A percentile compares a stretch with the other conserved stretches of the same genome.
These are phyloP conservation scores for Sturnus vulgaris DNA, from an alignment of 2,113 vertebrate genomes.

Conservation along the genomic window DNA sequence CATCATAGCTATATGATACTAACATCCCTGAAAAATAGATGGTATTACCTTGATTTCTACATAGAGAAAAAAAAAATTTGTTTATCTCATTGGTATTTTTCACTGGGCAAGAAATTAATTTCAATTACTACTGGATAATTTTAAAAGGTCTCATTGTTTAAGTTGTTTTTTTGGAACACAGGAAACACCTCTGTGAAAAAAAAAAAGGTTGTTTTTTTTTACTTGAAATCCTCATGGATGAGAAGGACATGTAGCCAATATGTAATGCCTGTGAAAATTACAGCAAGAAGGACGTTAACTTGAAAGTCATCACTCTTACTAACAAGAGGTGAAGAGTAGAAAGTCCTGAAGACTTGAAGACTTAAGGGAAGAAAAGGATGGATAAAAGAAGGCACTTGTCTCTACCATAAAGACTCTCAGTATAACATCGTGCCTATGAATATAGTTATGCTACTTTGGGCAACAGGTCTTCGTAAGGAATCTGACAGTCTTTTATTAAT, in stretches of 20 bases:
- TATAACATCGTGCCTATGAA: not conserved
- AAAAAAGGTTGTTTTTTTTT: conserved; percentile 27
- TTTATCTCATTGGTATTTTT: not conserved
- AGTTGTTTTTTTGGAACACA: not conserved
- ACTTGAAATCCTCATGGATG: conserved; percentile 24
- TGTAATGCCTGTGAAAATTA: not conserved
- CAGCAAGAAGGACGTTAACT: not conserved
- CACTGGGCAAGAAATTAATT: not conserved
- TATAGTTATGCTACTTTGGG: not conserved
- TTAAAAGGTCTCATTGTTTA: conserved; percentile 11
- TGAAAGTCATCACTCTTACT: not conserved
- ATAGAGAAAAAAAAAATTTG: not conserved
- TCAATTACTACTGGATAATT: not conserved
- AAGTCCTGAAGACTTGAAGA: not conserved
- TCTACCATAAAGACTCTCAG: not conserved
- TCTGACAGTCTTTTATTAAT: not conserved
- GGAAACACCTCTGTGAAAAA: not conserved
- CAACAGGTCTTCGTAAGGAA: not conserved
- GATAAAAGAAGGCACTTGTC: not conserved
- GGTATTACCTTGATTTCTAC: not conserved
- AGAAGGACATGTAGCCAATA: not conserved
- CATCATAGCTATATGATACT: not conserved
- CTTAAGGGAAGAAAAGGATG: not conserved
- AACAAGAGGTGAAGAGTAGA: not conserved
- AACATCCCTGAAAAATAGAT: not conserved